A percentile compares a stretch with the other conserved stretches of the same genome.
These are phyloP conservation scores for Polylopha cassiicola DNA, from an alignment of 2,888 invertebrate genomes.

Conservation along the genomic window DNA sequence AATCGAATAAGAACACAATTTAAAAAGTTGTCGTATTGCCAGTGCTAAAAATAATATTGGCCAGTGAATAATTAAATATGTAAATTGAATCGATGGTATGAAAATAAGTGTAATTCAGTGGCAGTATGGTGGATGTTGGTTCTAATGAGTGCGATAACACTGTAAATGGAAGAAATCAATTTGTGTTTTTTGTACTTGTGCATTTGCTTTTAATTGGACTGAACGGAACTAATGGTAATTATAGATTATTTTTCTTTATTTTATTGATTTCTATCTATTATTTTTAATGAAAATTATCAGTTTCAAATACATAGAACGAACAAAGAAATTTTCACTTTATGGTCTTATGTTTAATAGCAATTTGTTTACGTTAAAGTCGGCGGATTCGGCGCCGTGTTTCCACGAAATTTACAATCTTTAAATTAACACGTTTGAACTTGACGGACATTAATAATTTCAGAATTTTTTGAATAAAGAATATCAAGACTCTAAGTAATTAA, in stretches of 20 bases:
- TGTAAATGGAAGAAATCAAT: constrained; percentile 73
- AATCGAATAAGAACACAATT: constrained; percentile 34
- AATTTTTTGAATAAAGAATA: too few relatives aligned
- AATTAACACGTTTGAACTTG: constrained; percentile 3
- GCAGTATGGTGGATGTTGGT: constrained; percentile 75
- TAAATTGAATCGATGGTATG: constrained; percentile 62
- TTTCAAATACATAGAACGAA: too few relatives aligned
- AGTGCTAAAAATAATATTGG: constrained; percentile 34
- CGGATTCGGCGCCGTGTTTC: constrained; percentile 6
- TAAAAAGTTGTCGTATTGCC: constrained; percentile 32
- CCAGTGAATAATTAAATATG: constrained; percentile 56
- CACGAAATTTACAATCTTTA: constrained; percentile 6
- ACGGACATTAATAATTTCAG: neutral
- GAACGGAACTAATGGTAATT: constrained; percentile 73
- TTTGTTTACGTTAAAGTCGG: constrained; percentile 12
- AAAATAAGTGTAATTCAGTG: constrained; percentile 61
- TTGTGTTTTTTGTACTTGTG: constrained; percentile 72
- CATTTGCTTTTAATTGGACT: constrained; percentile 73
- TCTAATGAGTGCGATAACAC: constrained; percentile 73
- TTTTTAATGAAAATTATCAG: too few relatives aligned
- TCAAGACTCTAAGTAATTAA: too few relatives aligned
- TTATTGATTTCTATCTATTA: too few relatives aligned
- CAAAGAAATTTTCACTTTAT: constrained; percentile 19
- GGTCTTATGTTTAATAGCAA: constrained; percentile 15
- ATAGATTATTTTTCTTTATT: too few relatives aligned